Percentiles rank a stretch among this genome's conserved stretches.
Conservation (phyloP, 1,140 invertebrate genomes). For the Megathymus violae region DNA sequence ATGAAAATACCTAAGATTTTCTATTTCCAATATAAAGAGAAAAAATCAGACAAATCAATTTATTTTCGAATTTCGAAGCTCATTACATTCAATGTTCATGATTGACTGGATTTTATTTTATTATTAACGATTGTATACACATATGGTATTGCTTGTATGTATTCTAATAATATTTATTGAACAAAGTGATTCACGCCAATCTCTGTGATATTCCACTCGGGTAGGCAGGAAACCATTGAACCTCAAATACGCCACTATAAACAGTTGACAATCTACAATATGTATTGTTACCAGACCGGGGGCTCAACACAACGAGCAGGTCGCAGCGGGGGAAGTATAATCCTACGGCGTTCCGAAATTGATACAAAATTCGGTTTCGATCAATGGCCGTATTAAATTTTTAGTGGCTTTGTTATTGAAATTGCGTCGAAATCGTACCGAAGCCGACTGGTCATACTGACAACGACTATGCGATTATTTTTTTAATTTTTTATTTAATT, state of each 20-base stretch:
- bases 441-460: background rate
- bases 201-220: slow-evolving; percentile 1
- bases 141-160: too few relatives aligned
- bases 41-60: too few relatives aligned
- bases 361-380: slow-evolving; percentile 67
- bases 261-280: slow-evolving; percentile 7
- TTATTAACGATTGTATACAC: too few relatives aligned
- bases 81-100: too few relatives aligned
- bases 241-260: background rate
- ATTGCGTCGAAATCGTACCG: slow-evolving; percentile 41
- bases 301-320: slow-evolving; percentile 42
- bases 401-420: slow-evolving; percentile 54
- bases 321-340: slow-evolving; percentile 57
- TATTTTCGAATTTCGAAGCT: too few relatives aligned
- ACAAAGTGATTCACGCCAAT: slow-evolving; percentile 1
- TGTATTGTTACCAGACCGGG: slow-evolving; percentile 33
- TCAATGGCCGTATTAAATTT: slow-evolving; percentile 60
- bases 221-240: slow-evolving; percentile 6
- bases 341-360: slow-evolving; percentile 64
- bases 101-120: too few relatives aligned
- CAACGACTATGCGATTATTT: background rate
- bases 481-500: background rate
- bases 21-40: too few relatives aligned
- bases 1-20: too few relatives aligned
- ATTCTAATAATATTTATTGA: too few relatives aligned